Conservation (phyloP, 2,113 vertebrate genomes). For the Malurus melanocephalus region DNA sequence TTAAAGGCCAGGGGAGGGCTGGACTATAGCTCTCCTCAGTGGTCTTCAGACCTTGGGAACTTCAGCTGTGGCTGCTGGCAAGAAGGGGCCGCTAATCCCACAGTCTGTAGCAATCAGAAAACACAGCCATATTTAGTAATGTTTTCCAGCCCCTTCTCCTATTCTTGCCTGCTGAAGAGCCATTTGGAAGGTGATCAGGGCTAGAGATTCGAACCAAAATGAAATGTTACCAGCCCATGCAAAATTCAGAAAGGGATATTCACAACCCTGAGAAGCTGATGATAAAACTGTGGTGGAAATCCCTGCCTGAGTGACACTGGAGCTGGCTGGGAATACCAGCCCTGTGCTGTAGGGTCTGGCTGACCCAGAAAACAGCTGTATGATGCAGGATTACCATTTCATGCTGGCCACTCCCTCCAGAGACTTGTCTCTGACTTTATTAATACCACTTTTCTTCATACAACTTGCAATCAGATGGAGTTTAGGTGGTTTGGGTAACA, state of each 20-base stretch:
- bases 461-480: not conserved
- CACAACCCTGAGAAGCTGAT: accelerated
- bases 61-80: conserved; percentile 37
- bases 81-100: not conserved
- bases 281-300: not conserved
- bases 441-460: not conserved
- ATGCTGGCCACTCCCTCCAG: not conserved
- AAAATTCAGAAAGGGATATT: not conserved
- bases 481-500: not conserved
- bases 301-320: not conserved
- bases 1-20: not conserved
- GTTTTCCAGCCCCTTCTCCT: conserved; percentile 50
- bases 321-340: not conserved
- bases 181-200: not conserved
- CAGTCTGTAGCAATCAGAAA: conserved; percentile 1
- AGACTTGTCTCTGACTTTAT: not conserved
- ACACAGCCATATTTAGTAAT: conserved; percentile 65
- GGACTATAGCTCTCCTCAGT: not conserved
- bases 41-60: not conserved
- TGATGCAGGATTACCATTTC: not conserved
- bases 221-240: not conserved
- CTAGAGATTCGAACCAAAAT: not conserved
- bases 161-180: not conserved
- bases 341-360: not conserved
- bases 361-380: not conserved